Evolutionary conservation across 37 sponge, comb jelly and placozoan species (phyloP).

Genomic region (Lycopodina hypogea): DNA sequence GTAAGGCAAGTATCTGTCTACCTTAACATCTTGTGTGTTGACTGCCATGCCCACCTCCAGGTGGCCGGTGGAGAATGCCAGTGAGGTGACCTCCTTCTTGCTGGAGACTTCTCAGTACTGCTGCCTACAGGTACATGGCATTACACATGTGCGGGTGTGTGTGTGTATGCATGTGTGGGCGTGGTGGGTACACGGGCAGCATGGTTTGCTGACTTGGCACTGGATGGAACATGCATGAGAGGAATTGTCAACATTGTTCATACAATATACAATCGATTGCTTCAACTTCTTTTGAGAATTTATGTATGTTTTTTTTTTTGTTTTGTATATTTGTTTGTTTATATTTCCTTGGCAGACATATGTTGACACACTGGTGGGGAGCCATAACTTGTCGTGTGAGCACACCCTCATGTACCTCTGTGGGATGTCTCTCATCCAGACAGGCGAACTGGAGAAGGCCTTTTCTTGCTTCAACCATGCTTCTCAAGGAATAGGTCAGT

Average conservation of each 20-base stretch:
- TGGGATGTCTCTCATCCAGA: conserved; percentile 31
- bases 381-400: neutral
- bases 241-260: too few species aligned
- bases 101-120: conserved; percentile 36
- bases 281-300: too few species aligned
- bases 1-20: too few species aligned
- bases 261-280: too few species aligned
- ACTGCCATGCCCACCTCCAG: too few species aligned
- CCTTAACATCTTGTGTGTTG: too few species aligned
- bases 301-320: conserved; percentile 31
- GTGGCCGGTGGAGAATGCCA: neutral
- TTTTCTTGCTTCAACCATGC: conserved; percentile 31
- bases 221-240: too few species aligned
- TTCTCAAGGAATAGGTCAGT: conserved; percentile 10
- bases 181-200: too few species aligned
- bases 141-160: conserved; percentile 20
- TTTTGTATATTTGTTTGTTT: conserved; percentile 14
- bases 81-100: conserved; percentile 35
- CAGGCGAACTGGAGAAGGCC: conserved; percentile 50
- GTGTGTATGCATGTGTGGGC: too few species aligned
- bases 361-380: neutral
- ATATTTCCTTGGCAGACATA: neutral
- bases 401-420: conserved; percentile 40
- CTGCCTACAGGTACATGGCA: conserved; percentile 41
- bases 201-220: too few species aligned